Percentiles rank a stretch among this genome's conserved stretches.
Evolutionary conservation across 1,140 invertebrate genomes (phyloP).

Genomic region (Charaxes varanes): DNA sequence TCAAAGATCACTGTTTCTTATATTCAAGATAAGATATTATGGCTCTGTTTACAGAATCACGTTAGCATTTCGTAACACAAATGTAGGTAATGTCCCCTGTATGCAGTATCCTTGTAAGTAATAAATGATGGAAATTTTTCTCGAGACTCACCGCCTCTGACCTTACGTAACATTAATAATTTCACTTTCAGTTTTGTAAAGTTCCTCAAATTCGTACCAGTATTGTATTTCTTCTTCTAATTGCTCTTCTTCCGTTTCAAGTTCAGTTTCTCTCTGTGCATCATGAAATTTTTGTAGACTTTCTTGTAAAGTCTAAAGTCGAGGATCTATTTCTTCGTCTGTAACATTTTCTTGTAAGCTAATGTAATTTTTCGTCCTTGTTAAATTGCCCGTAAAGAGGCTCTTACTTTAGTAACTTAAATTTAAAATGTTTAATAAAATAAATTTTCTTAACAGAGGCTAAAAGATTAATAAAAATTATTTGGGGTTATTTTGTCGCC

Average conservation of each 20-base stretch:
- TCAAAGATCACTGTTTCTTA: no score
- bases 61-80: no score
- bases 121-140: no score
- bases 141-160: no score
- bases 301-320: neutral
- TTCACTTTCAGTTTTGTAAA: neutral
- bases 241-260: neutral
- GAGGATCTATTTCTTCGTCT: neutral
- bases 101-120: no score
- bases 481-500: no score
- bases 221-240: slow-evolving; percentile 1
- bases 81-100: no score
- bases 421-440: no score
- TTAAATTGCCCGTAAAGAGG: neutral
- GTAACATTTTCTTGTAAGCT: neutral
- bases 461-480: no score
- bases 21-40: no score
- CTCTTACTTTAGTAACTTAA: neutral
- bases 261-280: neutral
- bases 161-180: neutral
- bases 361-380: neutral
- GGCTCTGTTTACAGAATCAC: no score
- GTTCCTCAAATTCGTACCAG: neutral
- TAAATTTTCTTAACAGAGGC: no score
- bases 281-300: neutral